Evolutionary conservation across 2,888 invertebrate genomes (phyloP), one percentile per base, ranked within the genome.

Genomic region (Thecophora atra): DNA sequence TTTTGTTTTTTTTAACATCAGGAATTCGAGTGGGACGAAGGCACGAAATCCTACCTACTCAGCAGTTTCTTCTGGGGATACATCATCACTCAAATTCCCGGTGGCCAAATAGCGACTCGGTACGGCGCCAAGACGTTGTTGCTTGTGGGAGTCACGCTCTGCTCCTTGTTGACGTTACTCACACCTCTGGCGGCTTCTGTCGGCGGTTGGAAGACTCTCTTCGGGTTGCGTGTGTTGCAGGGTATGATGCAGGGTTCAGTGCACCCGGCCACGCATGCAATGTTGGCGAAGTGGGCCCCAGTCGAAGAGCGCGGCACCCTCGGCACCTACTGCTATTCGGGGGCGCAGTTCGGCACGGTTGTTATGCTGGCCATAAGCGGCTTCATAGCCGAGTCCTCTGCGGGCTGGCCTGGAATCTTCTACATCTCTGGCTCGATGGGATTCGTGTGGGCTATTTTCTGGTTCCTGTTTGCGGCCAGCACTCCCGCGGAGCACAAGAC

Each of bases 291-390:
- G 80, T 93, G 93, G 93, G 81, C 90, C 0, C 94, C 94, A 0
- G 87, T 89, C 0, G 85, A 88, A 0, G 94, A 95, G 80, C 88
- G 94, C 72, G 91, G 92, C 42, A 75, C 80, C 70, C 73, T 94
- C 73, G 91, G 91, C 68, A 90, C 91, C 69, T 90, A 91, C 66
- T 90, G 91, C 17, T 92, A 92, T 81, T 89, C 91, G 62, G 95
- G 95, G 54, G 91, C 91, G 4, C 93, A 93, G 80, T 89, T 95
- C 13, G 96, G 96, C n/a, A 93, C 94, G 4, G 92, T 94, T 0
- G 81, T 94, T 2, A 91, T 93, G 76, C 86, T 95, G 79, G 89
- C 93, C 17, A 86, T 91, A 17, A 91, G 93, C 13, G 95, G 95
- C 0, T 87, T 90, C 11, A 88, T 96, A 65, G 88, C 93, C 0